Evolutionary conservation across 2,113 vertebrate species (phyloP), one percentile per base, ranked within the genome.

Genomic region (Leucosticte australis): DNA sequence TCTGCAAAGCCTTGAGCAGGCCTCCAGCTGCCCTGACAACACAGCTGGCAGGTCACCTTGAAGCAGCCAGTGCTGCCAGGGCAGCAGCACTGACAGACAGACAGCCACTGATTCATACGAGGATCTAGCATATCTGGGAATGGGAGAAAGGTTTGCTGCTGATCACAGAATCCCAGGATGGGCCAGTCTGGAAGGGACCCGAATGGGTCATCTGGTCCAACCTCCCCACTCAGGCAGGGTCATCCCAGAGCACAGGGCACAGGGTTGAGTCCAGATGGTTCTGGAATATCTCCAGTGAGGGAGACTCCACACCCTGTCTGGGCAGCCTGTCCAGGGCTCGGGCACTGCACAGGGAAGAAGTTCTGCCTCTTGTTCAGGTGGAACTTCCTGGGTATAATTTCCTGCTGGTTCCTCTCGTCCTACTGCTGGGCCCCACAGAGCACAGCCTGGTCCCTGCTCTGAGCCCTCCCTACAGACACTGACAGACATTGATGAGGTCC

Each of bases 141-240:
- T 0, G 42, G 17, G 0, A 59, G n/a, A 23, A 52, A 42, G 22
- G 28, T 68, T 60, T 82, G 53, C 33, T 67, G 69, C 39, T 60
- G 46, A 46, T 53, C 33, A 33, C 69, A 82, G 69, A 67, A 46
- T 9, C 19, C 62, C 69, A 30, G 87, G 37, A 46, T 21, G 33
- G 77, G 13, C 9, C 52, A 46, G 37, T 9, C 9, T 39, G 33
- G 23, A 74, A 24, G 13, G 69, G 53, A 67, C 13, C 7, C 1
- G 4, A 10, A 23, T 5, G 44, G 23, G 19, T 24, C 60, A 52
- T 17, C 37, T 30, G 52, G 27, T 7, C 18, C 68, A 33, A 37
- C 4, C 19, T 5, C 6, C 11, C 28, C 46, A 2, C 4, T 0
- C 15, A 24, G 39, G 12, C 4, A 44, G 19, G 18, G 35, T 10